Base-by-base conservation (phyloP, 2,888 invertebrate species). In the Parnassius glacialis region DNA sequence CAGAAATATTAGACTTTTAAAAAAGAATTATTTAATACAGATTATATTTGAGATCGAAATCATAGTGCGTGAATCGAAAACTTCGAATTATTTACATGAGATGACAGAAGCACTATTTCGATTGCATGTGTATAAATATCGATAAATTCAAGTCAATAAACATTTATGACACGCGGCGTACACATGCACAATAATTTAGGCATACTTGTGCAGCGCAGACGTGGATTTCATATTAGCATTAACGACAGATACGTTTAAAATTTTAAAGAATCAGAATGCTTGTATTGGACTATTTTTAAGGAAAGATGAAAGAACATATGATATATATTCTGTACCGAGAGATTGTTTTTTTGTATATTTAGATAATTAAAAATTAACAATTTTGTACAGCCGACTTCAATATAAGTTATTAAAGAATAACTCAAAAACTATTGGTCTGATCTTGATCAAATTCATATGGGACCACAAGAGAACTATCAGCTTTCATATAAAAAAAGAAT, bases 51-150 rank as follows among this genome's bases (percentile, higher is more conserved):
- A 60, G 68, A 67, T 69, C 62, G 61, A 73, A 68, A 68, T 61
- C 59, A 70, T 63, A 65, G 68, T 69, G 70, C 72, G 61, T 57
- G 59, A 64, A 62, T 62, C 58, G 51, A 70, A 71, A 65, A 65
- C 70, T 70, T 76, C 79, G 71, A 82, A 76, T 78, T 84, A 85
- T 85, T 76, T 85, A 86, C 84, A 85, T 66, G 72, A 68, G 44
- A 60, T 58, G 74, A 78, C 75, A 74, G 71, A 74, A 74, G 70
- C 71, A 55, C 57, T 53, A 66, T 67, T 61, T 65, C 71, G 52
- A 71, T 55, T 58, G 48, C 48, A 13, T 20, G 2, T 69, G 67
- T 74, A 76, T 81, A 84, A 78, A 84, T 80, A 74, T 85, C 74
- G 78, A 83, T 85, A 85, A 80, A 70, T 74, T 71, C 68, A 73